phyloP scores from a whole-genome alignment of 2,888 invertebrate species.

The Girardia tigrina region DNA sequence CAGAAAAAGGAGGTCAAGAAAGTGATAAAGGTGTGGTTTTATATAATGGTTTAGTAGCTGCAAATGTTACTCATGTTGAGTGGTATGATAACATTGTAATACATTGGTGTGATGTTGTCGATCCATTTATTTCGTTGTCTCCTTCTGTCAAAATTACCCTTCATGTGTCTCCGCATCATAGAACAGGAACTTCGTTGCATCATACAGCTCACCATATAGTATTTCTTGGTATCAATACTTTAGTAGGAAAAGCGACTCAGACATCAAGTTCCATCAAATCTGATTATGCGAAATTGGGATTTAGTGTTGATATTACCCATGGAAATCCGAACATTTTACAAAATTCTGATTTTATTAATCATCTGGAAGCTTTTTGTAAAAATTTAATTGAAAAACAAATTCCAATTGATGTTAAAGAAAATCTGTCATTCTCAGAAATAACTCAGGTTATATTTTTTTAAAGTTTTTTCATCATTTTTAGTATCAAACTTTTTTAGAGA shows the following conservation, averaged over 20 bases:
- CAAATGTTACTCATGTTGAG: background rate
- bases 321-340: background rate
- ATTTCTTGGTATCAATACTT: background rate
- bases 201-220: background rate
- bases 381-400: background rate
- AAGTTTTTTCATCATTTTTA: too few relatives aligned
- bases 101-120: background rate
- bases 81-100: background rate
- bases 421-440: background rate
- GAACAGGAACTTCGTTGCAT: background rate
- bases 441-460: too few relatives aligned
- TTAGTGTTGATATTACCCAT: background rate
- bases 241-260: background rate
- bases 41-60: background rate
- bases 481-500: too few relatives aligned
- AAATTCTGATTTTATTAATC: background rate
- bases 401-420: background rate
- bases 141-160: background rate
- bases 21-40: background rate
- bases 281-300: background rate
- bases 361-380: background rate
- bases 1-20: background rate
- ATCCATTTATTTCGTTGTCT: background rate
- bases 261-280: background rate
- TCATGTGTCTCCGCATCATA: background rate